Evolutionary conservation across 1,140 invertebrate species (phyloP), one percentile per base, ranked within the genome.

Genomic region (Diprion similis): DNA sequence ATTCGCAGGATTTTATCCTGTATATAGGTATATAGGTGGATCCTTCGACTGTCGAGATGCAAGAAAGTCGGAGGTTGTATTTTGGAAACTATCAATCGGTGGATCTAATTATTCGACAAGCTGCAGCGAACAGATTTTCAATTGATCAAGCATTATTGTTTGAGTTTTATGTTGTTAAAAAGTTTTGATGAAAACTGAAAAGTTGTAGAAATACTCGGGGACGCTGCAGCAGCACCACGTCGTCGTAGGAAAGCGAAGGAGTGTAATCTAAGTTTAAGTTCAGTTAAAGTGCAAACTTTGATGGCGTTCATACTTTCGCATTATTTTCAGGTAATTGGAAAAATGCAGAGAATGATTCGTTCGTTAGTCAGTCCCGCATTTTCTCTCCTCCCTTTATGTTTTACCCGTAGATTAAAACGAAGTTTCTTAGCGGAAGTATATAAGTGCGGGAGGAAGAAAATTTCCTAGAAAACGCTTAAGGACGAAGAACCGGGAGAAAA

Each of bases 221-320:
- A 37, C 24, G 24, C 24, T 37, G n/a, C n/a, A 59, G 51, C 11
- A 9, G 4, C 51, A 9, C n/a, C n/a, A n/a, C n/a, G n/a, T n/a
- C 51, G 51, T 4, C 51, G 51, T 4, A 17, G 1, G 51, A 37
- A 37, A 37, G 24, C 24, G 24, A 17, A 15, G 51, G 51, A 59
- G 11, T 59, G 51, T 59, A 59, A 59, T 59, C n/a, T 59, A 59
- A 59, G 7, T 59, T 59, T 15, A 59, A 59, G 51, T 59, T 59
- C n/a, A 59, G 51, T 59, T 59, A 59, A 59, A 59, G 51, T 59
- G 51, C 11, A 59, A 59, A 59, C 51, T 59, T 59, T 59, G 51
- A 59, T 59, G 51, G 51, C 51, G 11, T 59, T 59, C 51, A 59
- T 59, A 17, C 51, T 59, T 59, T 59, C 51, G 9, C 51, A 59